Base-by-base conservation (phyloP, 2,888 invertebrate genomes). In the Drosophila rubida region DNA sequence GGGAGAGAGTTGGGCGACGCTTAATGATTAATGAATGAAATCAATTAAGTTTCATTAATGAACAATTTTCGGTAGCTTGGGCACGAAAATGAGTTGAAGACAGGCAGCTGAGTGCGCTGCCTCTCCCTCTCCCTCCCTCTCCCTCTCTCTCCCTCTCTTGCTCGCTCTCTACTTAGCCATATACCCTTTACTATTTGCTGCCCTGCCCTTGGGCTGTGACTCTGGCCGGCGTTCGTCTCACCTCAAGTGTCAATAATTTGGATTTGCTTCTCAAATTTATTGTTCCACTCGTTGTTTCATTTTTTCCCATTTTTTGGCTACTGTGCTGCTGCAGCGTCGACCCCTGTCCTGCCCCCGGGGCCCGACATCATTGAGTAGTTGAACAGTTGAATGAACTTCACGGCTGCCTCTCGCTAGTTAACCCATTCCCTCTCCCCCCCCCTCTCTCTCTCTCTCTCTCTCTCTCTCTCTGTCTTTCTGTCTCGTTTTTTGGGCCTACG, bases 1-100 rank as follows among this genome's bases (percentile, higher is more conserved):
- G 35, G 13, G 35, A 35, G 35, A 2, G 14, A 2, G n/a, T n/a
- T n/a, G 35, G 2, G 76, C 68, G 77, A 75, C 66, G 78, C 72
- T 62, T 88, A 87, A 90, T 90, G 90, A 90, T 90, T 90, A 90
- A 90, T 90, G 90, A 90, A 90, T 84, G 81, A 78, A 90, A 90
- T 90, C 90, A 90, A 90, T 90, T 90, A 88, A 88, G 83, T 87
- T 88, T 88, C 88, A 88, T 87, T 88, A 90, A 90, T 85, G 88
- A 90, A 89, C 82, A 81, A 87, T 86, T 85, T 88, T 78, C 81
- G 82, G 77, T 78, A 69, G 82, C 85, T 62, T 64, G 70, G 50
- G 49, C 65, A 63, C 65, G 54, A 49, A 54, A 72, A 57, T 63
- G 76, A 69, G 67, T 30, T 65, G 51, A 65, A 67, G 64, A 59